Conservation (phyloP, 35 echinoderm and acorn worm species). For the Apostichopus californicus region DNA sequence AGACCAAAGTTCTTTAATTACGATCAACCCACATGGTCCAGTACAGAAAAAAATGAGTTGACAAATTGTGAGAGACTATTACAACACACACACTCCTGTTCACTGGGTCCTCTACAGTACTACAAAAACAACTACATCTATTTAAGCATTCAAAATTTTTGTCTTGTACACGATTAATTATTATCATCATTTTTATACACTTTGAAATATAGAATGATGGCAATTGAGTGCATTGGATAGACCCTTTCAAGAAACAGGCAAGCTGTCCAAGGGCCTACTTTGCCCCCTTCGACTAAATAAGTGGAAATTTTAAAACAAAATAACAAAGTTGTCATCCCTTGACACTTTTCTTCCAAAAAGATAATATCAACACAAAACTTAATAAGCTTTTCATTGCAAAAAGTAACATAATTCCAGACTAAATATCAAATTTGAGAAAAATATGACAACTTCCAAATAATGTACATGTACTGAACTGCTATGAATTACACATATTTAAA, state of each 20-base stretch:
- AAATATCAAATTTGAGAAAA: slow-evolving; percentile 70
- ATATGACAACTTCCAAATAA: slow-evolving; percentile 61
- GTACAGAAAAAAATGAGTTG: slow-evolving; percentile 71
- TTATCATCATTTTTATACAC: slow-evolving; percentile 62
- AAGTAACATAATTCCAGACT: slow-evolving; percentile 64
- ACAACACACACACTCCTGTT: slow-evolving; percentile 61
- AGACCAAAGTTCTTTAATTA: slow-evolving; percentile 68
- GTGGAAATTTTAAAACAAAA: slow-evolving; percentile 40
- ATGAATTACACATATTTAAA: slow-evolving; percentile 58
- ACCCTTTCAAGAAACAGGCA: slow-evolving; percentile 11
- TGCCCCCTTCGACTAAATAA: slow-evolving; percentile 31
- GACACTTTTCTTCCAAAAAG: slow-evolving; percentile 26
- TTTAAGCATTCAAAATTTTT: slow-evolving; percentile 57
- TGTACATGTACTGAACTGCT: slow-evolving; percentile 64
- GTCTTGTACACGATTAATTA: slow-evolving; percentile 62
- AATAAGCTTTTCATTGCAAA: slow-evolving; percentile 62
- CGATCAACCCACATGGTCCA: slow-evolving; percentile 65
- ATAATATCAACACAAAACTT: slow-evolving; percentile 57
- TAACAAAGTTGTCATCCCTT: slow-evolving; percentile 33
- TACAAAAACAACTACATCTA: slow-evolving; percentile 72
- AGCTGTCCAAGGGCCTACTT: slow-evolving; percentile 21
- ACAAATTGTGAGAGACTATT: slow-evolving; percentile 65
- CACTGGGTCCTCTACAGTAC: slow-evolving; percentile 55
- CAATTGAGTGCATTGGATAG: slow-evolving; percentile 55
- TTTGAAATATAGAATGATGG: slow-evolving; percentile 65